Conservation (phyloP, 1,140 invertebrate species). For the Venturia canescens region DNA sequence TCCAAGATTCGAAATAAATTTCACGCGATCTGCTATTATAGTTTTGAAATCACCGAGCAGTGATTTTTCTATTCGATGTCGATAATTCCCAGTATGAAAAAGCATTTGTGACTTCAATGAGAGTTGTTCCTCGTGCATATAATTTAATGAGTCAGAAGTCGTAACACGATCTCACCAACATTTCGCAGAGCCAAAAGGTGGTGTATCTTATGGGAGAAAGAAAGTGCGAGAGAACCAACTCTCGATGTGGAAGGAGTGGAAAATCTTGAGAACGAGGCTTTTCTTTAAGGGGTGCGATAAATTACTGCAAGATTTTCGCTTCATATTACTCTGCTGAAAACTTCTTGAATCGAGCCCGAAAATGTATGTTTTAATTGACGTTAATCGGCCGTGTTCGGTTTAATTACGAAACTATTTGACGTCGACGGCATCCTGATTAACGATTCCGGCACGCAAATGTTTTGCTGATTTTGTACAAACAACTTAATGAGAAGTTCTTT, state of each 20-base stretch:
- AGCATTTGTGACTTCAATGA: neutral
- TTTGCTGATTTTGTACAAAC: too few species aligned
- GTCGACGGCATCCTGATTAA: conserved; percentile 10
- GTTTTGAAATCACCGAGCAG: too few species aligned
- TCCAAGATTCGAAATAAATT: neutral
- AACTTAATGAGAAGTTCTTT: too few species aligned
- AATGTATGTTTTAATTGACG: conserved; percentile 54
- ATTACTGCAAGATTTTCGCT: neutral
- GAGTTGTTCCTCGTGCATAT: neutral
- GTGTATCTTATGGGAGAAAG: neutral
- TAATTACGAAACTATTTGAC: conserved; percentile 6
- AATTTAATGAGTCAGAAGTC: neutral
- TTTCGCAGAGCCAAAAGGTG: neutral
- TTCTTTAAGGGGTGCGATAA: conserved; percentile 11
- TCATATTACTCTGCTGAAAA: neutral
- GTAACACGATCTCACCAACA: conserved; percentile 10
- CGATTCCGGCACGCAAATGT: neutral
- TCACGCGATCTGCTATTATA: too few species aligned
- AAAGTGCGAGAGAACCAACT: neutral
- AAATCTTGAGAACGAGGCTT: neutral
- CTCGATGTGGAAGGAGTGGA: neutral
- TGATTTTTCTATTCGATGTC: too few species aligned
- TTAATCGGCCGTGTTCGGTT: conserved; percentile 45
- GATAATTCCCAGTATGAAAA: neutral
- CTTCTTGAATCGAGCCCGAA: neutral